Conservation (phyloP, 2,888 invertebrate species). For the Pristionchus entomophagus region DNA sequence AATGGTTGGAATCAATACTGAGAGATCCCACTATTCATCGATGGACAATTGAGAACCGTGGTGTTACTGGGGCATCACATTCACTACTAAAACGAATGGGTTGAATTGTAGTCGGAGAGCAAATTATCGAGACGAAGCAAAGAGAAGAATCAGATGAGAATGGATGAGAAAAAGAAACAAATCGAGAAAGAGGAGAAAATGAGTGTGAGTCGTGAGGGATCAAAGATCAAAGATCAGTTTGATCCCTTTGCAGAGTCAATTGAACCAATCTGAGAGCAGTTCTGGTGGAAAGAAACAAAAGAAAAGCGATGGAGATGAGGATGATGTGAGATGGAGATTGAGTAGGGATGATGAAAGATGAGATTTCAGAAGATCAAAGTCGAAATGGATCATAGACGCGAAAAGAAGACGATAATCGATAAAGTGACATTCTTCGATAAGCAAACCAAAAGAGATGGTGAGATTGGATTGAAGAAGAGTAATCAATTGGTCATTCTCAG, state of each 20-base stretch:
- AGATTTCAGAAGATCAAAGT: background rate
- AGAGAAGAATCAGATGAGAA: background rate
- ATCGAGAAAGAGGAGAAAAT: background rate
- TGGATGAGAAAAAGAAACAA: background rate
- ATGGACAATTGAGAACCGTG: no score
- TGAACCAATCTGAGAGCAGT: background rate
- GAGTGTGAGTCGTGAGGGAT: background rate
- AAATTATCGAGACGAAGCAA: slow-evolving; percentile 24
- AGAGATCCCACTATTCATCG: no score
- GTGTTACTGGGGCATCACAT: no score
- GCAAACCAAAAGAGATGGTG: slow-evolving; percentile 9
- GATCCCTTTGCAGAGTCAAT: background rate
- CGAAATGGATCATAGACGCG: slow-evolving; percentile 8
- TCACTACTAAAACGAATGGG: background rate
- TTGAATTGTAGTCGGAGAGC: slow-evolving; percentile 25
- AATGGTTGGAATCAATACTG: background rate
- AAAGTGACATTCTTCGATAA: slow-evolving; percentile 37
- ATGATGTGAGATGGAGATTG: background rate
- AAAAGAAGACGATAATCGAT: slow-evolving; percentile 33
- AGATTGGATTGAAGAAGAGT: background rate
- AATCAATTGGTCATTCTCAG: background rate
- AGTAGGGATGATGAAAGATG: background rate
- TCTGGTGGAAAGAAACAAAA: background rate
- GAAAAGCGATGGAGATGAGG: background rate
- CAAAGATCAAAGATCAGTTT: background rate